phyloP scores from a whole-genome alignment of 2,888 invertebrate genomes.

The Lycophotia porphyrea region DNA sequence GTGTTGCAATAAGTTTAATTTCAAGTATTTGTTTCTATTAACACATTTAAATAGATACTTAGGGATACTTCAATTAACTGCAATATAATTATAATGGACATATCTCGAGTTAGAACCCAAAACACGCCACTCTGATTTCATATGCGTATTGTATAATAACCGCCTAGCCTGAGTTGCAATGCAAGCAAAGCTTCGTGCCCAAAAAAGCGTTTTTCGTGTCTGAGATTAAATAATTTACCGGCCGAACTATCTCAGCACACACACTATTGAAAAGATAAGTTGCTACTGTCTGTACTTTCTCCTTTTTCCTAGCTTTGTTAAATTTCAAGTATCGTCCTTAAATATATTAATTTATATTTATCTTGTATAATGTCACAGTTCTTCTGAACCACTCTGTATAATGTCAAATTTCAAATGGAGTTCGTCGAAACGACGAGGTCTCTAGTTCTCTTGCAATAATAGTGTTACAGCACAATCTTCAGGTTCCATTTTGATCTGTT shows the following conservation, averaged over 20 bases:
- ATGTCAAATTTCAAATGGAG: not conserved
- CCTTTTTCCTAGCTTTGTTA: not conserved
- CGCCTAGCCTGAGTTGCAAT: not conserved
- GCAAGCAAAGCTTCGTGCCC: not conserved
- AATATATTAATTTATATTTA: not conserved
- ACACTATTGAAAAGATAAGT: not conserved
- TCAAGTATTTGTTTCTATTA: not conserved
- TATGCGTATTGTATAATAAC: too few relatives aligned
- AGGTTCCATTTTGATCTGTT: slow-evolving; percentile 6
- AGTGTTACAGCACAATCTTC: slow-evolving; percentile 4
- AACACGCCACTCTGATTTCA: too few relatives aligned
- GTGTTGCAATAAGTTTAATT: slow-evolving; percentile 17
- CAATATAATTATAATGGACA: not conserved
- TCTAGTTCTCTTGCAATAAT: not conserved
- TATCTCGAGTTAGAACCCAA: too few relatives aligned
- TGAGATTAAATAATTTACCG: slow-evolving; percentile 5
- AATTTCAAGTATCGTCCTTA: not conserved
- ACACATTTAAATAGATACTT: too few relatives aligned
- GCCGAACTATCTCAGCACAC: not conserved
- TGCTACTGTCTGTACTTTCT: not conserved
- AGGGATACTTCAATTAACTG: too few relatives aligned
- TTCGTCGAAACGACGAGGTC: not conserved
- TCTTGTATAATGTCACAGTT: not conserved
- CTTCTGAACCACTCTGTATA: not conserved
- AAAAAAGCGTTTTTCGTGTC: not conserved